Conservation (phyloP, 2,797 vertebrate genomes). For the Lepus townsendii region DNA sequence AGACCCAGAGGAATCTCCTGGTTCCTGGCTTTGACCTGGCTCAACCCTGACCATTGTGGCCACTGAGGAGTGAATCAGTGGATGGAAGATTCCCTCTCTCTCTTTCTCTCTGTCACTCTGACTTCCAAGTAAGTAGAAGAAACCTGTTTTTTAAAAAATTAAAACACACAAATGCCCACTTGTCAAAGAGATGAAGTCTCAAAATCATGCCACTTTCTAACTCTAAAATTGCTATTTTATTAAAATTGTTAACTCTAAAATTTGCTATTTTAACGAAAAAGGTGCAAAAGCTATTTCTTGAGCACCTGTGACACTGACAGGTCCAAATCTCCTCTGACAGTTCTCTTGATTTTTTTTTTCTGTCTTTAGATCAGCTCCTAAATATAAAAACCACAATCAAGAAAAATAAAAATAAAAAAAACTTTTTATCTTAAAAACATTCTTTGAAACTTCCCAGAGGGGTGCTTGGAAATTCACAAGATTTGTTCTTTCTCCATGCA, state of each 20-base stretch:
- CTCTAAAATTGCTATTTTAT: background rate
- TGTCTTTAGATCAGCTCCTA: background rate
- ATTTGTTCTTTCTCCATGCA: background rate
- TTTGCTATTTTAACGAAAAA: background rate
- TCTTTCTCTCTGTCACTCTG: no score
- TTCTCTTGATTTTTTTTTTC: background rate
- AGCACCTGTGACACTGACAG: background rate
- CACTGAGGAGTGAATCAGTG: no score
- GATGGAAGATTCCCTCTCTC: no score
- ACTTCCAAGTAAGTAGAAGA: no score
- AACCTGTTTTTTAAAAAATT: no score
- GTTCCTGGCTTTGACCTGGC: no score
- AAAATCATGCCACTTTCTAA: background rate
- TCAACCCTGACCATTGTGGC: no score
- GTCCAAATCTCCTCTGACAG: background rate
- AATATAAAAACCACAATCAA: background rate
- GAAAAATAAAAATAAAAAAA: background rate
- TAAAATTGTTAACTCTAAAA: background rate
- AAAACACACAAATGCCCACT: background rate
- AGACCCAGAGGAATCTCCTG: no score
- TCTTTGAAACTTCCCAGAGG: background rate
- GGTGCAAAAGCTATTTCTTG: background rate
- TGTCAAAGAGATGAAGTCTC: background rate
- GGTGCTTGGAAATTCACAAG: background rate
- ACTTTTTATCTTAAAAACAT: background rate